Evolutionary conservation across 1,140 invertebrate genomes (phyloP).

Genomic region (Saxidomus purpurata): DNA sequence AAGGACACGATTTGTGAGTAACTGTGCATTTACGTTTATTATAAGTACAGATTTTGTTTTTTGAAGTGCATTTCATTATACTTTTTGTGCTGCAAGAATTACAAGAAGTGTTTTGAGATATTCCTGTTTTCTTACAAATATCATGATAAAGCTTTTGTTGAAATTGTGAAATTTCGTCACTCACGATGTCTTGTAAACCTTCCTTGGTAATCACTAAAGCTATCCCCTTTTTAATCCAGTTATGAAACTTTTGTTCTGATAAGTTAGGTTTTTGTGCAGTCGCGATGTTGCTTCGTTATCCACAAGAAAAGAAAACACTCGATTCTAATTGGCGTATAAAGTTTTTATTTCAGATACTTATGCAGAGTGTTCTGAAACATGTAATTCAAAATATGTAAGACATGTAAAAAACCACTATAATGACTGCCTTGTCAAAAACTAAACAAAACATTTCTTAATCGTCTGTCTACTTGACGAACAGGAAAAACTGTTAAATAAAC

Average conservation of each 20-base stretch:
- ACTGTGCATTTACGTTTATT: not conserved
- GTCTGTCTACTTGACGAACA: no score
- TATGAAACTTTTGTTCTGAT: not conserved
- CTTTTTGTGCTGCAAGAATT: not conserved
- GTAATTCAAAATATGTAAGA: no score
- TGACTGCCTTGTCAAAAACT: no score
- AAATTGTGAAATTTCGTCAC: not conserved
- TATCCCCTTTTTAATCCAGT: conserved; percentile 7
- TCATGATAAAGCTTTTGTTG: not conserved
- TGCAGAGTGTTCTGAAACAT: no score
- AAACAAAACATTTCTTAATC: no score
- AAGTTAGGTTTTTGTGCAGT: not conserved
- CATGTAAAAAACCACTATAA: no score
- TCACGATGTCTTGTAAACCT: conserved; percentile 9
- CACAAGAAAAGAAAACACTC: no score
- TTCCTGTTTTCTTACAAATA: not conserved
- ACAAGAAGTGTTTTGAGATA: not conserved
- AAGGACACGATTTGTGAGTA: not conserved
- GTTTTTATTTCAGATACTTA: no score
- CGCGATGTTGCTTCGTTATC: no score
- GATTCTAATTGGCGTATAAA: no score
- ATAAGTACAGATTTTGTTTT: not conserved
- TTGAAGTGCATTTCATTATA: not conserved
- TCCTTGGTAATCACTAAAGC: not conserved
- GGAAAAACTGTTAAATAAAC: no score